phyloP scores from a whole-genome alignment of 1,140 invertebrate genomes.

The Leptopilina boulardi region DNA sequence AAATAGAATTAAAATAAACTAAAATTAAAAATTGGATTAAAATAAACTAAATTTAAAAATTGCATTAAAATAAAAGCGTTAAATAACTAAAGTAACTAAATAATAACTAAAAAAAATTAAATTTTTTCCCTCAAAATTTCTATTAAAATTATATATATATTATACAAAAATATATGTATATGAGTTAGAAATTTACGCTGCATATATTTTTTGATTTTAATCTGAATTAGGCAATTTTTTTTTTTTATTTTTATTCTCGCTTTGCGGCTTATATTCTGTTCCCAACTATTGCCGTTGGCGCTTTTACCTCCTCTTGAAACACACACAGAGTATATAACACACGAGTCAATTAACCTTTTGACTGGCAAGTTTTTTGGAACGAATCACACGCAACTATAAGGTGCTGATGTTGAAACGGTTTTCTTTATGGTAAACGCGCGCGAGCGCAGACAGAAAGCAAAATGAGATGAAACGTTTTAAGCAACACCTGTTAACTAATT shows the following conservation, averaged over 20 bases:
- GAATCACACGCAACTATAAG: constrained; percentile 15
- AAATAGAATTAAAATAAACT: too few species aligned
- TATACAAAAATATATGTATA: too few species aligned
- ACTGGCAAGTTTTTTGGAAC: constrained; percentile 15
- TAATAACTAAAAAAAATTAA: too few species aligned
- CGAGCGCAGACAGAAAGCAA: background rate
- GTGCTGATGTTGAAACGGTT: constrained; percentile 21
- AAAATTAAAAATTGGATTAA: too few species aligned
- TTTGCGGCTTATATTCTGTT: background rate
- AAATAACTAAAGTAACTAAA: too few species aligned
- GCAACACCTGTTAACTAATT: background rate
- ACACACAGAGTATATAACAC: background rate
- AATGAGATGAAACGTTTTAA: constrained; percentile 2
- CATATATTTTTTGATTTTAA: background rate
- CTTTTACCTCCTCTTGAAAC: background rate
- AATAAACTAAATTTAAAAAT: too few species aligned
- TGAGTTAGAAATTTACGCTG: too few species aligned
- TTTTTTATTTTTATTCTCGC: background rate
- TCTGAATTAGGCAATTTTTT: background rate
- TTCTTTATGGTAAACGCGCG: background rate
- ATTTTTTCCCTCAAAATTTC: too few species aligned
- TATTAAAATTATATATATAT: too few species aligned
- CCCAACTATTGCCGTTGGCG: background rate
- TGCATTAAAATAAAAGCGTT: too few species aligned
- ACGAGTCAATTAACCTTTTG: constrained; percentile 30